These are phyloP conservation scores for Cyclura pinguis DNA, from an alignment of 2,797 vertebrate genomes.

Conservation along the genomic window DNA sequence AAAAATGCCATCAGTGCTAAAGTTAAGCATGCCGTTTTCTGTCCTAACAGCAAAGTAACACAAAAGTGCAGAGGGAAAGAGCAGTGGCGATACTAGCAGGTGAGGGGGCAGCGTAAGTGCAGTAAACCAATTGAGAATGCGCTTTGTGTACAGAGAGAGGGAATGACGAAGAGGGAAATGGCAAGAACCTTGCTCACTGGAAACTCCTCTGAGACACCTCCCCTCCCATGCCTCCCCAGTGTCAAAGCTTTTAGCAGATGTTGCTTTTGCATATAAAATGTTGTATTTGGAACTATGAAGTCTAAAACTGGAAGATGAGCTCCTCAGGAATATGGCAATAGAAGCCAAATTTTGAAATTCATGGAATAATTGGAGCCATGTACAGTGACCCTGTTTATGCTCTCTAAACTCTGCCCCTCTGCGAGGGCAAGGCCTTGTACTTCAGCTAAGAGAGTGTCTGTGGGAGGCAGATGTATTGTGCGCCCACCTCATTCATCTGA, in stretches of 20 bases:
- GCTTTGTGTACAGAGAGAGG: neutral
- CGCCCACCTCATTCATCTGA: constrained; percentile 31
- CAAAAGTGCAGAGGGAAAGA: neutral
- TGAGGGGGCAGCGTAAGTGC: neutral
- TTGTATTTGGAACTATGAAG: constrained; percentile 4
- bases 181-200: neutral
- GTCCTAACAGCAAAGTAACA: neutral
- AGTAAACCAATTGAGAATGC: constrained; percentile 10
- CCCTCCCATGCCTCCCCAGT: neutral
- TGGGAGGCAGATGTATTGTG: constrained; percentile 39
- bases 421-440: constrained; percentile 1
- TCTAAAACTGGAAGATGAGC: constrained; percentile 14
- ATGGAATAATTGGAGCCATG: constrained; percentile 1
- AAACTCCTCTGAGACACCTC: neutral
- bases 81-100: neutral
- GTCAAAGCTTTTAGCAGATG: neutral
- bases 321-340: neutral
- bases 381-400: constrained; percentile 8
- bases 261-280: constrained; percentile 1
- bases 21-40: neutral
- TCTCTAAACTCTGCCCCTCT: neutral
- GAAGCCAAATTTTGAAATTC: constrained; percentile 24
- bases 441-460: constrained; percentile 4
- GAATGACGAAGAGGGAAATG: neutral
- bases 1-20: neutral